These are phyloP conservation scores for Apodemus speciosus DNA, from an alignment of 2,113 vertebrate genomes.

Conservation along the genomic window DNA sequence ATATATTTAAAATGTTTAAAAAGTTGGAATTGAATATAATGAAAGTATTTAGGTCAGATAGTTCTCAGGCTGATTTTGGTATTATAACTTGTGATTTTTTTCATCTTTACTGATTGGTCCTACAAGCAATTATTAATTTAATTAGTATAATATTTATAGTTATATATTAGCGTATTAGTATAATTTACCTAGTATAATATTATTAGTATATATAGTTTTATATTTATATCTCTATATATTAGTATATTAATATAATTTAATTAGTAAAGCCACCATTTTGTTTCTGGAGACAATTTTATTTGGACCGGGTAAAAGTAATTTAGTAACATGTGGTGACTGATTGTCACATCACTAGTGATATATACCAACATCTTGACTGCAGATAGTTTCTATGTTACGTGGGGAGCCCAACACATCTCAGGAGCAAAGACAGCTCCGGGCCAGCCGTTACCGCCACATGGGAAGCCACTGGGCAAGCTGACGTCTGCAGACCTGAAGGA, in stretches of 20 bases:
- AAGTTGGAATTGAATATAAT: background rate
- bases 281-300: conserved; percentile 5
- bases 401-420: conserved; percentile 89
- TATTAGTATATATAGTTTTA: no score
- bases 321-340: background rate
- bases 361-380: conserved; percentile 53
- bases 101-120: background rate
- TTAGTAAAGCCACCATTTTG: background rate
- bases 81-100: background rate
- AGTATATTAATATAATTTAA: background rate
- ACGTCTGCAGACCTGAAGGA: conserved; percentile 91
- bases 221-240: no score
- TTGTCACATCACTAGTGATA: background rate
- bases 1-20: background rate
- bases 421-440: conserved; percentile 84
- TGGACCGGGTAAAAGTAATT: background rate
- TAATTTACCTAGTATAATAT: no score
- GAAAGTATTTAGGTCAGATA: background rate
- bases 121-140: background rate
- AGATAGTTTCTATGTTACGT: conserved; percentile 96
- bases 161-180: no score
- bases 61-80: background rate
- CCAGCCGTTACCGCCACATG: conserved; percentile 92
- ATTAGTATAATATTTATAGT: background rate
- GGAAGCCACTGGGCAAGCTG: conserved; percentile 92